A percentile compares a stretch with the other conserved stretches of the same genome.
phyloP scores from a whole-genome alignment of 2,888 invertebrate species.

The Drosophila ustulata region DNA sequence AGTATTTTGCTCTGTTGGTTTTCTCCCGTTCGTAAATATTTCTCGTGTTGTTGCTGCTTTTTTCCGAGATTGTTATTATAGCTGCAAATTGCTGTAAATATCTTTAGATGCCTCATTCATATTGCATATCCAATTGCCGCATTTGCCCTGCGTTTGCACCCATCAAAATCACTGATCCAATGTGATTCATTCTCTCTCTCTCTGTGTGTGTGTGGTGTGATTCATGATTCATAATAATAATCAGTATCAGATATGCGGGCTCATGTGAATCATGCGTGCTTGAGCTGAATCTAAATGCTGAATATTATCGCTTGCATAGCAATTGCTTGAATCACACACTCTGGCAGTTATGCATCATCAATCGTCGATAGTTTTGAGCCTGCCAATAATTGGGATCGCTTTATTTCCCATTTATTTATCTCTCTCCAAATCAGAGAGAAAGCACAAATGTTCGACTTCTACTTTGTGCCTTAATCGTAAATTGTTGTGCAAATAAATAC shows the following conservation, averaged over 20 bases:
- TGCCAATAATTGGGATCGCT: slow-evolving; percentile 1
- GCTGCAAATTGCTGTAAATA: slow-evolving; percentile 58
- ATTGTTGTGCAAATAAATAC: neutral
- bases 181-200: neutral
- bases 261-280: slow-evolving; percentile 3
- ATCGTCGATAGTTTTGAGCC: neutral
- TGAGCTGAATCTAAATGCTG: slow-evolving; percentile 13
- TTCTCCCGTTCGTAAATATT: slow-evolving; percentile 26
- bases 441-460: too few relatives aligned
- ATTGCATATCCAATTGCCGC: slow-evolving; percentile 43
- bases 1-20: slow-evolving; percentile 26
- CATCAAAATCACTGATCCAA: slow-evolving; percentile 34
- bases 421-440: too few relatives aligned
- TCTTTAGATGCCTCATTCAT: slow-evolving; percentile 52
- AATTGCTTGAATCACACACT: neutral
- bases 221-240: slow-evolving; percentile 1
- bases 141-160: slow-evolving; percentile 3
- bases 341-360: neutral
- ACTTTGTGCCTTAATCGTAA: neutral
- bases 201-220: neutral
- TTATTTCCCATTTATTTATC: neutral
- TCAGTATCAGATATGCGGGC: neutral
- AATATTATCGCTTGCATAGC: neutral
- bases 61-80: slow-evolving; percentile 50
- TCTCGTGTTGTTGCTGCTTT: neutral